Base-by-base conservation (phyloP, 2,113 vertebrate species). In the Microcebus lehilahytsara region DNA sequence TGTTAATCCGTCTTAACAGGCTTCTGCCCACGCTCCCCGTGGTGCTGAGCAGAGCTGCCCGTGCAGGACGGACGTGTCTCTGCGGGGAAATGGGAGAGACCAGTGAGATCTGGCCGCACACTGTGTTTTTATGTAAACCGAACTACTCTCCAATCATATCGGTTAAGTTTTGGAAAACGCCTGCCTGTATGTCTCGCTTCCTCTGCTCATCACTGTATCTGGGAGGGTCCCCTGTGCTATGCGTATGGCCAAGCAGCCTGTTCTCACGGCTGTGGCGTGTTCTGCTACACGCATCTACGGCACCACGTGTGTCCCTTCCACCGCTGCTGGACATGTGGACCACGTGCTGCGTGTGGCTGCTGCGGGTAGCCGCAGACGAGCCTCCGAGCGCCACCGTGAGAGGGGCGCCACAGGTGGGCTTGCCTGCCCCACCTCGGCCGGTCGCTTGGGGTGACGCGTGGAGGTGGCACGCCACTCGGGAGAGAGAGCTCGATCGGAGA, bases 1-100 rank as follows among this genome's bases (percentile, higher is more conserved):
- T 8, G 72, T 86, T 93, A 71, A 67, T 85, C 91, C 51, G 75
- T 32, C 27, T 93, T 94, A 83, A 71, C 80, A 74, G 80, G 17
- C 7, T 60, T 93, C 89, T 83, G 71, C 22, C 72, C 34, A 37
- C 42, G 69, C 40, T 66, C n/a, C 77, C 84, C 11, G 6, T 51
- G 60, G 84, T 3, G 53, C 85, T 85, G 94, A 84, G 4, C 16
- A 84, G 42, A 91, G 22, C 8, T 2, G 60, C 56, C 12, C 86
- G 78, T 89, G 34, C 14, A 64, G 85, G 93, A 83, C 49, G 86
- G 91, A 80, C 10, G 1, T 51, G 8, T 85, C 85, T 79, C 40
- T 75, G 46, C 42, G 0, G 2, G 1, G 58, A 62, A 1, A 83
- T 34, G 46, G n/a, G 78, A 51, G 5, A 4, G 23, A 71, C 0